Evolutionary conservation across 1,140 invertebrate genomes (phyloP).

Genomic region (Drosophila ficusphila): DNA sequence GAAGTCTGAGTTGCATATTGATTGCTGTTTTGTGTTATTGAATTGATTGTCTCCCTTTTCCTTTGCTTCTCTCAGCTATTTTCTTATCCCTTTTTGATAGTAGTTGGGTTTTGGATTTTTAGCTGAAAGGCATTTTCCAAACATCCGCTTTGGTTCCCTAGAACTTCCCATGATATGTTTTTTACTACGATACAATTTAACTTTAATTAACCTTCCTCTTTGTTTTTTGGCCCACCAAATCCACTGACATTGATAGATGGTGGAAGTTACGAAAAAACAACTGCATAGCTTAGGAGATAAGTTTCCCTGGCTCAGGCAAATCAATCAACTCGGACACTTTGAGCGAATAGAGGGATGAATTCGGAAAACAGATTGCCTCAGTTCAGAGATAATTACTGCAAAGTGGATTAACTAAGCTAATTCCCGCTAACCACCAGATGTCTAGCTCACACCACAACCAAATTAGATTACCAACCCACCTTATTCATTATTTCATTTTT

Average conservation of each 20-base stretch:
- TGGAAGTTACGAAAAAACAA: not conserved
- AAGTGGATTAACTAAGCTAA: conserved; percentile 42
- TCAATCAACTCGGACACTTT: conserved; percentile 39
- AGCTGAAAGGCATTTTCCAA: not conserved
- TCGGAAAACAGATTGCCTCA: conserved; percentile 27
- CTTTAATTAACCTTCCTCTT: conserved; percentile 13
- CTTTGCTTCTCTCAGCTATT: not conserved
- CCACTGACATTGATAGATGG: conserved; percentile 47
- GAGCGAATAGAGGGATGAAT: not conserved
- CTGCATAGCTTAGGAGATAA: conserved; percentile 17
- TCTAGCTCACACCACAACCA: not conserved
- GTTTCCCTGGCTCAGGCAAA: conserved; percentile 7
- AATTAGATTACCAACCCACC: conserved; percentile 7
- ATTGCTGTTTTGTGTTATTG: conserved; percentile 41
- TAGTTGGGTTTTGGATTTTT: not conserved
- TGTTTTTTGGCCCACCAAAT: not conserved
- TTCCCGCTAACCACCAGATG: conserved; percentile 18
- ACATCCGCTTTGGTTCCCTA: no score
- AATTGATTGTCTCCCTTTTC: conserved; percentile 23
- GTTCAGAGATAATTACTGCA: conserved; percentile 31
- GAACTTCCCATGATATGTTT: no score
- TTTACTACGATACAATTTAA: not conserved
- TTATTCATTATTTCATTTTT: conserved; percentile 22
- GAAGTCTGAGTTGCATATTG: conserved; percentile 33
- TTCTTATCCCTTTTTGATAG: not conserved